Conservation (phyloP, 2,888 invertebrate genomes). For the Pseudoips prasinana region DNA sequence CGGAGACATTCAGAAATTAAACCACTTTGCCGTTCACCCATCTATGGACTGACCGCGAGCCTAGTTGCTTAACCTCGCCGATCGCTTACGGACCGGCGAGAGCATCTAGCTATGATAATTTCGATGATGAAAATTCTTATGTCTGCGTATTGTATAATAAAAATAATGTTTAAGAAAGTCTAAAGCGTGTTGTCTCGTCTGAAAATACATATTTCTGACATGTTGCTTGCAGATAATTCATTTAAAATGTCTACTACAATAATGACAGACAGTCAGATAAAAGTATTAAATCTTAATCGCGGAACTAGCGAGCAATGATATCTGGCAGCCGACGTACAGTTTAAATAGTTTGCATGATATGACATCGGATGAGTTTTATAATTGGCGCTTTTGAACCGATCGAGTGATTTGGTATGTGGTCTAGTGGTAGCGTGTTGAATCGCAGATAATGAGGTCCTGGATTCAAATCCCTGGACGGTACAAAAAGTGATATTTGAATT, state of each 20-base stretch:
- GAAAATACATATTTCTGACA: constrained; percentile 20
- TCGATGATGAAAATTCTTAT: constrained; percentile 9
- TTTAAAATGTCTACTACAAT: constrained; percentile 20
- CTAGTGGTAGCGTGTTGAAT: no score
- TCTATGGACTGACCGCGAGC: no score
- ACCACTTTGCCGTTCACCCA: no score
- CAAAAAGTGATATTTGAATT: no score
- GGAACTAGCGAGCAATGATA: constrained; percentile 18
- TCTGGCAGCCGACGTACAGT: constrained; percentile 31
- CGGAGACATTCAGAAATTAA: no score
- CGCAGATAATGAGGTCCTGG: no score
- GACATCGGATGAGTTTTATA: constrained; percentile 36
- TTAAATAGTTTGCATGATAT: constrained; percentile 32
- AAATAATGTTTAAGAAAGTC: constrained; percentile 12
- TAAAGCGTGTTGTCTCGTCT: constrained; percentile 17
- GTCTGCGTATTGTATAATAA: constrained; percentile 22
- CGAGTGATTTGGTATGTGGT: constrained; percentile 16
- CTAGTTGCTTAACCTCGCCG: no score
- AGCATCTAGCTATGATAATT: no score
- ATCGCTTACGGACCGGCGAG: no score
- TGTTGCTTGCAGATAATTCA: constrained; percentile 15
- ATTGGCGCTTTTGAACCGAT: constrained; percentile 32
- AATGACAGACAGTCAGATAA: constrained; percentile 20
- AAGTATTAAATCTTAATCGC: constrained; percentile 16
- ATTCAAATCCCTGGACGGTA: no score